These are phyloP conservation scores for Conus canariensis DNA, from an alignment of 2,888 invertebrate species.

Conservation along the genomic window DNA sequence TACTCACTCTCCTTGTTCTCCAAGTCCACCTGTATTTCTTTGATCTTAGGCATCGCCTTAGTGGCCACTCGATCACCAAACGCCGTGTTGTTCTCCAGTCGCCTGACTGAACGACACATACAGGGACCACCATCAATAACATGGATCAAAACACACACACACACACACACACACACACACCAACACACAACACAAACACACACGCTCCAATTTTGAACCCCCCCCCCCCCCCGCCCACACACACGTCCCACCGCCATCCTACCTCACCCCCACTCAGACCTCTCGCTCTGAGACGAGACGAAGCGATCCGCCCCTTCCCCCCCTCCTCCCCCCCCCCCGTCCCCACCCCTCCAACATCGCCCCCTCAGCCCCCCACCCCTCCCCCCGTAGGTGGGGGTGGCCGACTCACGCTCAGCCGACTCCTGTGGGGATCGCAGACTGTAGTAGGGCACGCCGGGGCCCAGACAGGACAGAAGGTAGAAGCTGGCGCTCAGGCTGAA, in stretches of 20 bases:
- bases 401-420: slow-evolving; percentile 49
- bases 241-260: not conserved
- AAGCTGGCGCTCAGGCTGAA: slow-evolving; percentile 85
- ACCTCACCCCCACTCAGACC: too few species aligned
- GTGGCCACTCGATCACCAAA: slow-evolving; percentile 86
- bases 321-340: too few species aligned
- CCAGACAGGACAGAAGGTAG: slow-evolving; percentile 93
- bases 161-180: not conserved
- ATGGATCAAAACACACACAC: too few species aligned
- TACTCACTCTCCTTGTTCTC: slow-evolving; percentile 84
- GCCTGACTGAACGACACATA: slow-evolving; percentile 62
- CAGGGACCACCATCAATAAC: not conserved
- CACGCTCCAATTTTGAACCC: too few species aligned
- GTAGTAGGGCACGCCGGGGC: slow-evolving; percentile 89
- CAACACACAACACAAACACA: not conserved
- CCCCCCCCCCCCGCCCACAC: too few species aligned
- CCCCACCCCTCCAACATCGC: too few species aligned
- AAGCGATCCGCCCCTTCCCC: too few species aligned
- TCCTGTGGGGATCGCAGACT: slow-evolving; percentile 59
- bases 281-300: too few species aligned
- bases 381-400: too few species aligned
- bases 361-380: too few species aligned
- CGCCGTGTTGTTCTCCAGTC: slow-evolving; percentile 89
- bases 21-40: slow-evolving; percentile 93
- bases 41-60: slow-evolving; percentile 92